Evolutionary conservation across 2,888 invertebrate species (phyloP), one percentile per base, ranked within the genome.

Genomic region (Poecilus cupreus): DNA sequence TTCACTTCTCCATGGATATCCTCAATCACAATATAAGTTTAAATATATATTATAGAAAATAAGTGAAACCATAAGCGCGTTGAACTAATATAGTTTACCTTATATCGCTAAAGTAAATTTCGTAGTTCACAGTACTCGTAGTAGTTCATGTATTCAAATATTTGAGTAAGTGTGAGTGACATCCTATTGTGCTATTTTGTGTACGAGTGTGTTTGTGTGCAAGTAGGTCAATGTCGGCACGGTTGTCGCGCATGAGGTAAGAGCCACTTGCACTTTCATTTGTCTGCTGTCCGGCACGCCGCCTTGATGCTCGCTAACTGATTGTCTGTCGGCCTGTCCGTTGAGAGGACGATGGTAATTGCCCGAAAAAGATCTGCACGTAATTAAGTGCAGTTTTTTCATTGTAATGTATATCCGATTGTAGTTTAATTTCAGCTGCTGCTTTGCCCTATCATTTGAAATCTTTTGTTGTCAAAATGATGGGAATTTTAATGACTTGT

Each of bases 151-250:
- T 3, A 26, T 2, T 3, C 5, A 26, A 26, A 26, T 26, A 26
- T 26, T 26, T 26, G 26, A 26, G 26, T 26, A 26, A 26, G 26
- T 26, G 26, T 26, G 26, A 26, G 26, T 26, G 26, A 26, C 26
- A 26, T 26, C 8, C 24, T 24, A 57, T 57, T 39, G 51, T 68
- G 49, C 2, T 20, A 32, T 32, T 32, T 4, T 13, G 5, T 51
- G n/a, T 5, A 79, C n/a, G 68, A 20, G 5, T 57, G 60, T 76
- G 39, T 76, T 4, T 32, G 54, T 54, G 57, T 75, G 80, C 75
- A 82, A 82, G 80, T 83, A 43, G 83, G 83, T 82, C 83, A 83
- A 83, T 83, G 83, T 82, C 83, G 75, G 49, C 32, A 72, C 82
- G 72, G 64, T 54, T 46, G 64, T 78, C 74, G 79, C 54, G 22